Conservation (phyloP, 2,888 invertebrate genomes). For the Amiota mariae region DNA sequence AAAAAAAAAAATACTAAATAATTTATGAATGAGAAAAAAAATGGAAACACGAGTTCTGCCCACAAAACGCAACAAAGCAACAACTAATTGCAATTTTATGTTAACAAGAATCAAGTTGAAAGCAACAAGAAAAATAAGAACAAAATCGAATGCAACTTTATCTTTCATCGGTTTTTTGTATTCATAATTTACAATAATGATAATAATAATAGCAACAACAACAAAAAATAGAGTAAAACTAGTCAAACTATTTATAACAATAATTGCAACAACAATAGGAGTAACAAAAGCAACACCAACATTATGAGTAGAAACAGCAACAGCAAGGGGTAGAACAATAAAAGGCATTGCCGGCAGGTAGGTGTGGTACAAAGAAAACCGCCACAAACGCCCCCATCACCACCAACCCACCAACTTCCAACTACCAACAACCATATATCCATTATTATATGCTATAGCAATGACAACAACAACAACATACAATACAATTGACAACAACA, state of each 20-base stretch:
- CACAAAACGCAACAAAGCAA: constrained; percentile 43
- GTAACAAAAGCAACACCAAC: neutral
- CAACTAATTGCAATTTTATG: constrained; percentile 67
- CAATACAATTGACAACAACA: constrained; percentile 4
- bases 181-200: constrained; percentile 41
- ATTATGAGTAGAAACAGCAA: constrained; percentile 1
- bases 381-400: neutral
- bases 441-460: too few species aligned
- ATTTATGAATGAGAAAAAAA: neutral
- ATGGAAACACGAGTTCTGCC: constrained; percentile 38
- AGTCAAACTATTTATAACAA: too few species aligned
- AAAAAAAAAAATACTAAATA: constrained; percentile 25
- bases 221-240: too few species aligned
- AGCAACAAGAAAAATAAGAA: constrained; percentile 34
- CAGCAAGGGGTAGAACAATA: too few species aligned
- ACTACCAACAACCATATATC: too few species aligned
- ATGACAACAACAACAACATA: neutral
- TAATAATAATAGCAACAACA: constrained; percentile 24
- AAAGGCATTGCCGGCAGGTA: constrained; percentile 13
- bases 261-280: too few species aligned
- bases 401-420: constrained; percentile 5
- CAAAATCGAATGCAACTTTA: constrained; percentile 40
- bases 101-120: constrained; percentile 62
- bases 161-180: constrained; percentile 48
- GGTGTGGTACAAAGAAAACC: constrained; percentile 32